Base-by-base conservation (phyloP, 2,797 vertebrate genomes). In the Pygocentrus nattereri region DNA sequence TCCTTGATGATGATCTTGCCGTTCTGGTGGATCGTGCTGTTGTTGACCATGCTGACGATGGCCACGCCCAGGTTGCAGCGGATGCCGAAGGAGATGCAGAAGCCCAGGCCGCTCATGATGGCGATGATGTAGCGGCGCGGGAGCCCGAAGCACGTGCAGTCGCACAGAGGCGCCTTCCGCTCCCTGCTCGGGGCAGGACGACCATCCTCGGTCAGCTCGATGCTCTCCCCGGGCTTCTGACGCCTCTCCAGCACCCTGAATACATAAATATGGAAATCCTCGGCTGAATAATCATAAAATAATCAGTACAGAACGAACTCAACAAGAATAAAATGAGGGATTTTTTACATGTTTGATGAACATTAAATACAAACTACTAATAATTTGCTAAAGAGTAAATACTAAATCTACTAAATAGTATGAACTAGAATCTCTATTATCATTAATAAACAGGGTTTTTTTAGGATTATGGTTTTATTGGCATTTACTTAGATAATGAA, bases 81-180 rank as follows among this genome's bases (percentile, higher is more conserved):
- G 92, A 99, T 99, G 11, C 98, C 97, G 91, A 99, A 99, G 87
- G 97, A 98, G 93, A 99, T 99, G 93, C 98, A 99, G 95, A 99
- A 99, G 80, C 98, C 98, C 80, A 99, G 92, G 85, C 98, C 98
- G n/a, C 97, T 99, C 96, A 99, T 96, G 89, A 99, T 96, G 93
- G 98, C 98, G 89, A 99, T 99, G 94, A 99, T 97, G 92, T 99
- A 99, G 80, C 98, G 95, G 82, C 97, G 96, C 2, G 98, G 98
- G 82, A 99, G 93, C 78, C 98, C 97, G 82, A 96, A 99, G 89
- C 98, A 99, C 8, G 91, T 96, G 86, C 97, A 99, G 89, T 99
- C 98, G 81, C 96, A 97, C 50, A 98, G 64, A 0, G 97, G 97
- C 6, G 96, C 90, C 82, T 98, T 98, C 91, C 95, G 97, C 88